Evolutionary conservation across 2,888 invertebrate genomes (phyloP), one percentile per base, ranked within the genome.

Genomic region (Caenorhabditis sp.): DNA sequence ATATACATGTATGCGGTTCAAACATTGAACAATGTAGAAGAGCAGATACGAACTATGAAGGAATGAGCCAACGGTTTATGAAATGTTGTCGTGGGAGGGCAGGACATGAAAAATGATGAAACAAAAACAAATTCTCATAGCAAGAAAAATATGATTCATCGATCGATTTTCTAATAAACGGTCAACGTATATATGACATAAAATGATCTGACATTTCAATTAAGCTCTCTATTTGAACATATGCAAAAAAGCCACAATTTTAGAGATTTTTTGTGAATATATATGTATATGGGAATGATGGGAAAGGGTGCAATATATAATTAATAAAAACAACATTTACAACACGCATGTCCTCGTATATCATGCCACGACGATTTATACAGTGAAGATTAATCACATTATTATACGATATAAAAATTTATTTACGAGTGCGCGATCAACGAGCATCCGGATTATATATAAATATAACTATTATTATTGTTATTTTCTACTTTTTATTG

Each of bases 161-260:
- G n/a, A 43, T 23, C 51, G 63, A 55, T 55, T 51, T 43, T 53
- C 31, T 59, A 19, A 43, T 53, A 49, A 43, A 24, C 37, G 10
- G 31, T 65, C 24, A 17, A 60, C 51, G 31, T 62, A 65, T 69
- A 65, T 43, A 43, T 43, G 43, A 43, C 43, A 43, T 43, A 43
- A 43, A 43, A 10, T 43, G 43, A 43, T 43, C 43, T 43, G 43
- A 43, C 43, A 43, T 43, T 43, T 17, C 2, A 43, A 43, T 43
- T 43, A 43, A 17, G 43, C 43, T 43, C 17, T 43, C 17, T 43
- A 43, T 43, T 43, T 43, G 43, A 43, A 43, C 43, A 43, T 43
- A 43, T 43, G 43, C 43, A 43, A 43, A 31, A 31, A 43, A 6
- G 6, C 10, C 43, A 6, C 6, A 6, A 14, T 3, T 43, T 43